These are phyloP conservation scores for Hyles euphorbiae DNA, from an alignment of 1,140 invertebrate genomes.

Conservation along the genomic window DNA sequence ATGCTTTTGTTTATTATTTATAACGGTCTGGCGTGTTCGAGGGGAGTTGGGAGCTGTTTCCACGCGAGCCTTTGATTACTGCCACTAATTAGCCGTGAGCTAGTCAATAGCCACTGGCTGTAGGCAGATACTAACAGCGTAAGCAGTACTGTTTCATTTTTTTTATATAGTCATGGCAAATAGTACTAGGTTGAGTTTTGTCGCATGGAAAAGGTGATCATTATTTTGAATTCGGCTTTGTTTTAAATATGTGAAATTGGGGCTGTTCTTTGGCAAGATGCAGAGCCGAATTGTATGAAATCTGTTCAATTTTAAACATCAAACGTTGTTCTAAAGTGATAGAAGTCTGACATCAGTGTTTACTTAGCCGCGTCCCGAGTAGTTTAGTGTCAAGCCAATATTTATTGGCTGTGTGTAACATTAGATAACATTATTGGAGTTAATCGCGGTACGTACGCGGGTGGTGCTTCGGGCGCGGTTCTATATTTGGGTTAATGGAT, in stretches of 20 bases:
- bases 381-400: neutral
- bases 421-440: slow-evolving; percentile 9
- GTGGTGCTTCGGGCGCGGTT: slow-evolving; percentile 57
- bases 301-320: neutral
- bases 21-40: slow-evolving; percentile 30
- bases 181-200: no score
- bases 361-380: no score
- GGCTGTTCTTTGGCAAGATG: no score
- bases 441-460: slow-evolving; percentile 24
- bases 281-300: neutral
- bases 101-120: neutral
- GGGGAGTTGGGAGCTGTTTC: slow-evolving; percentile 26
- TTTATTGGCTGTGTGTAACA: slow-evolving; percentile 5
- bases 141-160: neutral
- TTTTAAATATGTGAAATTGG: no score
- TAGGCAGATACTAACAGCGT: neutral
- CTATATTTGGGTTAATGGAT: slow-evolving; percentile 74
- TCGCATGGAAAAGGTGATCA: no score
- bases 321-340: no score
- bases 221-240: no score
- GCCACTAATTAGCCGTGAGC: slow-evolving; percentile 27
- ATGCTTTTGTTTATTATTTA: slow-evolving; percentile 53
- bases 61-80: slow-evolving; percentile 30
- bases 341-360: no score
- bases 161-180: slow-evolving; percentile 4